These are phyloP conservation scores for Harpagifer antarcticus DNA, from an alignment of 2,797 vertebrate genomes.

Conservation along the genomic window DNA sequence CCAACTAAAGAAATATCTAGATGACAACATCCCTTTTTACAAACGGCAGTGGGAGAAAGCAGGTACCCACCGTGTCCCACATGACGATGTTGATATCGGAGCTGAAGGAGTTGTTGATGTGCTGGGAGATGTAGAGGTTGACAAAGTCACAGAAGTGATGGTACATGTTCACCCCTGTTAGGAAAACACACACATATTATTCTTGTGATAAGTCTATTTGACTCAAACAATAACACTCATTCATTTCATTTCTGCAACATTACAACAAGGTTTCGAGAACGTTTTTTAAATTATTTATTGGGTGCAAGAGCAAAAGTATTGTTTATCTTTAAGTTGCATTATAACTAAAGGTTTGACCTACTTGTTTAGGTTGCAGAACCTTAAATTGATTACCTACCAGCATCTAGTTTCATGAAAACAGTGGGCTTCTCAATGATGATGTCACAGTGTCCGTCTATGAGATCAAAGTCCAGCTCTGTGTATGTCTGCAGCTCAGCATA, in stretches of 20 bases:
- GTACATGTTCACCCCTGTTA: constrained; percentile 97
- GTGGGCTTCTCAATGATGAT: constrained; percentile 91
- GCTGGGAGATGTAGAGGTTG: constrained; percentile 97
- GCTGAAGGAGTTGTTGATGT: constrained; percentile 96
- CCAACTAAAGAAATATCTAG: neutral
- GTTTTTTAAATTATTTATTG: neutral
- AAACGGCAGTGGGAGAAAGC: neutral
- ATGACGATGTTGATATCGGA: constrained; percentile 93
- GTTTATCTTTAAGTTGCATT: neutral
- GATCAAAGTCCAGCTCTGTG: constrained; percentile 88
- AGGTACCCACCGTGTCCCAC: constrained; percentile 97
- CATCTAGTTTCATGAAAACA: constrained; percentile 97
- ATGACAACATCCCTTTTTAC: neutral
- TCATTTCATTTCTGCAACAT: neutral
- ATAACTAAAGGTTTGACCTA: neutral
- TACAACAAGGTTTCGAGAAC: neutral
- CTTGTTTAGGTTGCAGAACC: neutral
- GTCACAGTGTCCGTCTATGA: constrained; percentile 90
- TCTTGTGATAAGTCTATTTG: neutral
- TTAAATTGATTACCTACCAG: constrained; percentile 83
- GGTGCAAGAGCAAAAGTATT: neutral
- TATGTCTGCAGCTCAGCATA: constrained; percentile 95
- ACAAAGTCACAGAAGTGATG: constrained; percentile 99
- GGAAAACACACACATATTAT: constrained; percentile 30
- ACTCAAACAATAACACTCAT: neutral